Percentiles rank a stretch among this genome's conserved stretches.
These are phyloP conservation scores for Siphonodentalium dalli DNA, from an alignment of 2,888 invertebrate species.

Conservation along the genomic window DNA sequence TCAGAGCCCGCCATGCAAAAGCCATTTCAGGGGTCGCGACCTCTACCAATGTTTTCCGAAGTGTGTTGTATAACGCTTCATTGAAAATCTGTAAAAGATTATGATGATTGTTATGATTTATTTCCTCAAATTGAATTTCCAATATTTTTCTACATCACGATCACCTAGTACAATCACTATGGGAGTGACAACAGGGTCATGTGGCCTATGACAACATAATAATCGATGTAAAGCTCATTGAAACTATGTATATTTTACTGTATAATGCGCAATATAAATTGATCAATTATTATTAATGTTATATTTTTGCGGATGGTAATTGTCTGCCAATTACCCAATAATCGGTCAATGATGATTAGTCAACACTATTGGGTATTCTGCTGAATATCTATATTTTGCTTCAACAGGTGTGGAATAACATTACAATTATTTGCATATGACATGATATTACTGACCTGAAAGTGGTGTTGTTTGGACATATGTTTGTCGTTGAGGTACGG, in stretches of 20 bases:
- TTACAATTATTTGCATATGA: not conserved
- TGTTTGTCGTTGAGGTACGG: conserved; percentile 55
- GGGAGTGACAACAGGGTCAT: no score
- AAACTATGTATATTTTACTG: no score
- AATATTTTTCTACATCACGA: no score
- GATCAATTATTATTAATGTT: not conserved
- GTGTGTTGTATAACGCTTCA: conserved; percentile 57
- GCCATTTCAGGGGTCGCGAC: conserved; percentile 56
- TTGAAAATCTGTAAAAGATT: conserved; percentile 55
- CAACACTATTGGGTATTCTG: no score
- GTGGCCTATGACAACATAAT: no score
- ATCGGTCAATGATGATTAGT: not conserved
- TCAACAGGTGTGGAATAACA: not conserved
- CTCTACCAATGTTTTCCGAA: conserved; percentile 54
- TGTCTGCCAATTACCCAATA: not conserved
- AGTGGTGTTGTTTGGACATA: conserved; percentile 57
- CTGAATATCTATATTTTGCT: not conserved
- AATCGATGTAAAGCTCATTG: no score
- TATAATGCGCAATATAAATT: no score
- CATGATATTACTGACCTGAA: conserved; percentile 54
- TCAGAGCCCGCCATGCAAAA: conserved; percentile 62
- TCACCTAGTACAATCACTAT: no score
- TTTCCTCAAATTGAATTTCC: no score
- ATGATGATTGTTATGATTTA: no score
- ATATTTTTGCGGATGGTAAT: not conserved